Base-by-base conservation (phyloP, 2,797 vertebrate genomes). In the Muscicapa striata region DNA sequence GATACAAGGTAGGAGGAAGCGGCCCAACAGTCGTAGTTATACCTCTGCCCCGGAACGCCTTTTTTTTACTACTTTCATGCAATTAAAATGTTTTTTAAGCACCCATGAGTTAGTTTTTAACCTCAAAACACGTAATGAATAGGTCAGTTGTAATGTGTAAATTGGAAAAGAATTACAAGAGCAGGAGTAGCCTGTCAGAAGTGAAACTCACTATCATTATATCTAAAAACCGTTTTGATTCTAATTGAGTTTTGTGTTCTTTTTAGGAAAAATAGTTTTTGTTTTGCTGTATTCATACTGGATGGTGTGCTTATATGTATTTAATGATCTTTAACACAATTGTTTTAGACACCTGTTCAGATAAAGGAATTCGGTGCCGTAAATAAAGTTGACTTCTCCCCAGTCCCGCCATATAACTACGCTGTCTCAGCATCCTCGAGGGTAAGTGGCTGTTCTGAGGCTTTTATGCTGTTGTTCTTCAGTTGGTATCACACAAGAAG, bases 321-420 rank as follows among this genome's bases (percentile, higher is more conserved):
- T 58, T 82, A 79, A 63, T 22, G 4, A 3, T 69, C 9, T 78
- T 84, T 80, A 5, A 77, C 34, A 0, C 72, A 43, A 70, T 90
- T 95, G 19, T 66, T 97, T 87, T 48, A 97, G 99, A 97, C 98
- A 36, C 98, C 99, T 11, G 97, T 99, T 87, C 99, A 99, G 97
- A 99, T 99, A 87, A 99, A 99, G 97, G 99, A 99, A 58, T 99
- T 99, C 85, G 99, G 99, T 73, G 98, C 99, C 1, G 79, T 99
- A 78, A 98, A 98, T 67, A 98, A 98, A 95, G 98, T 99, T 13
- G 98, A 99, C 95, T 99, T 99, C 96, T 99, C 99, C 66, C 98
- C 98, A 0, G 93, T 98, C 85, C 95, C 98, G 29, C 99, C 99
- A 0, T 98, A 99, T 92, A 99, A 99, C 96, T 99, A 99, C 84